Conservation (phyloP, 1,140 invertebrate species). For the Cataglyphis hispanica region DNA sequence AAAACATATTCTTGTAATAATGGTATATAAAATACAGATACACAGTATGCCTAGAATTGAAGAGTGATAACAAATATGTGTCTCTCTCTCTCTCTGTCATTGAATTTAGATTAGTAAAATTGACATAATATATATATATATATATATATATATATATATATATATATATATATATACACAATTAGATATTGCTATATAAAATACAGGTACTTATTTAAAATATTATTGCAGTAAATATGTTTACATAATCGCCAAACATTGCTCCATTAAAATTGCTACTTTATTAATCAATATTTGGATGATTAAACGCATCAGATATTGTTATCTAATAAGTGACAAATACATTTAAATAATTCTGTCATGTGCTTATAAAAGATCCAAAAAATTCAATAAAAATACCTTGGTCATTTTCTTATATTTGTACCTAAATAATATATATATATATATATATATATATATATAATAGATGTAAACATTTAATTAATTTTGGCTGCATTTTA, state of each 20-base stretch:
- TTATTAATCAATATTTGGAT: not conserved
- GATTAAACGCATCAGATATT: not conserved
- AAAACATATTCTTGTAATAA: not conserved
- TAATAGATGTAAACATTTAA: constrained; percentile 22
- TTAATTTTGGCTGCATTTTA: not conserved
- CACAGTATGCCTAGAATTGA: not conserved
- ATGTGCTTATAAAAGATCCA: constrained; percentile 27
- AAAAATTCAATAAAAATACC: constrained; percentile 46
- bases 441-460: constrained; percentile 28
- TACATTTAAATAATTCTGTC: constrained; percentile 30
- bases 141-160: too few species aligned
- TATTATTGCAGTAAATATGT: constrained; percentile 35
- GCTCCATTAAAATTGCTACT: constrained; percentile 16
- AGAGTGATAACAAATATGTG: not conserved
- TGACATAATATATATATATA: not conserved
- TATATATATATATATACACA: too few species aligned
- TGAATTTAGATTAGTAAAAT: not conserved
- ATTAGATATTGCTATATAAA: constrained; percentile 18
- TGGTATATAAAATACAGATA: constrained; percentile 11
- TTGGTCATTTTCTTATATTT: constrained; percentile 40
- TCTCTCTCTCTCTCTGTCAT: not conserved
- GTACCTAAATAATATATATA: constrained; percentile 27
- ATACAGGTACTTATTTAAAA: constrained; percentile 21
- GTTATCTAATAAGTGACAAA: constrained; percentile 3
- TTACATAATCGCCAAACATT: constrained; percentile 11